These are phyloP conservation scores for Cyclophora albipunctata DNA, from an alignment of 2,888 invertebrate species.

Conservation along the genomic window DNA sequence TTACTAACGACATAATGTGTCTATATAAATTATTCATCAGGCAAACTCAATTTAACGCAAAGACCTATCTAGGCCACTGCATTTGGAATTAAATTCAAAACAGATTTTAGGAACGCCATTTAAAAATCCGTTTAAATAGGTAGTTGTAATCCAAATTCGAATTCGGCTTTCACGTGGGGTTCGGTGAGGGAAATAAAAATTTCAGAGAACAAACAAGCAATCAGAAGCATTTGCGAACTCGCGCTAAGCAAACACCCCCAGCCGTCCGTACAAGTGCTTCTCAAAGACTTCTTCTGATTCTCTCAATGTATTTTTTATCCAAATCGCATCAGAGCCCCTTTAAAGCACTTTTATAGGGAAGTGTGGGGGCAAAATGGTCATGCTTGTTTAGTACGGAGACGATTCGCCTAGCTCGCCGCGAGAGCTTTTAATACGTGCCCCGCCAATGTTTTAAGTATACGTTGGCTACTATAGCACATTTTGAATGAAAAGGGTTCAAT, in stretches of 20 bases:
- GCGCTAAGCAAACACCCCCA: conserved; percentile 51
- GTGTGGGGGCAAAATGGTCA: conserved; percentile 18
- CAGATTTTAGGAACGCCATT: conserved; percentile 9
- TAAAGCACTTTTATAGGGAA: conserved; percentile 28
- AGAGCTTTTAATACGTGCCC: too few species aligned
- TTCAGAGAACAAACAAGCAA: conserved; percentile 66
- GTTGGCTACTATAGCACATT: too few species aligned
- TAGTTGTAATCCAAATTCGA: conserved; percentile 29
- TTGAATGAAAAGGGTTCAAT: too few species aligned
- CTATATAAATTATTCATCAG: too few species aligned
- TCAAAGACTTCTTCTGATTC: conserved; percentile 53
- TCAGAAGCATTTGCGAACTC: conserved; percentile 66
- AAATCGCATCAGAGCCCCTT: conserved; percentile 33
- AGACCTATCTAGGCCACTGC: conserved; percentile 7
- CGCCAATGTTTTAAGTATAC: too few species aligned
- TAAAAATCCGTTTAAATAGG: conserved; percentile 14
- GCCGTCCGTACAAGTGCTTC: conserved; percentile 43
- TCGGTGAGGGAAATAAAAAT: conserved; percentile 53
- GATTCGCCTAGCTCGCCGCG: too few species aligned
- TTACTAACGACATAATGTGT: conserved; percentile 3
- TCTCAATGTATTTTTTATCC: conserved; percentile 44
- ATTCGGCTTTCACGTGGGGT: conserved; percentile 35
- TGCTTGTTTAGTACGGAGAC: conserved; percentile 6
- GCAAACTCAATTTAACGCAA: not conserved
- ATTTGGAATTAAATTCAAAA: conserved; percentile 7